phyloP scores from a whole-genome alignment of 2,113 vertebrate species.

The Arvicanthis niloticus region DNA sequence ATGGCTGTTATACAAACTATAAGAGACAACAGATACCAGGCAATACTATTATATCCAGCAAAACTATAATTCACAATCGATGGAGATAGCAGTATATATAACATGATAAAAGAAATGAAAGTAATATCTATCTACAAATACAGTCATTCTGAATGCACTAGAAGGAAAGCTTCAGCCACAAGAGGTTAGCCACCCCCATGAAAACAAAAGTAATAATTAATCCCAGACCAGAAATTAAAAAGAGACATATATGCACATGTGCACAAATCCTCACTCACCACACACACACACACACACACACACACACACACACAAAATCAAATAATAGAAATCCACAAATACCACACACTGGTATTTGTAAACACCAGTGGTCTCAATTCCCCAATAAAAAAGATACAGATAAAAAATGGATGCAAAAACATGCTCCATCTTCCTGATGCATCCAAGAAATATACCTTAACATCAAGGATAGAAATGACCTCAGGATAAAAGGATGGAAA shows the following conservation, averaged over 20 bases:
- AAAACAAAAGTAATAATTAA: neutral
- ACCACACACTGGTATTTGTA: neutral
- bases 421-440: neutral
- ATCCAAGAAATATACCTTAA: neutral
- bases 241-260: neutral
- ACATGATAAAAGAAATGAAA: neutral
- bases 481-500: neutral
- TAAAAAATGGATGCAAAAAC: neutral
- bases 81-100: neutral
- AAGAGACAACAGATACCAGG: neutral
- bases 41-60: neutral
- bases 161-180: neutral
- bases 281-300: neutral
- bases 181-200: neutral
- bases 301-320: neutral
- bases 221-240: neutral
- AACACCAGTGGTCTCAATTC: neutral
- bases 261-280: too few species aligned
- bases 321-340: neutral
- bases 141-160: neutral
- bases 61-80: neutral
- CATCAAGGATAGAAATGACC: neutral
- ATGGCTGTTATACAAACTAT: neutral
- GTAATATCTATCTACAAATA: neutral
- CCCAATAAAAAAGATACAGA: neutral